Evolutionary conservation across 2,113 vertebrate species (phyloP).

Genomic region (Calcarius ornatus): DNA sequence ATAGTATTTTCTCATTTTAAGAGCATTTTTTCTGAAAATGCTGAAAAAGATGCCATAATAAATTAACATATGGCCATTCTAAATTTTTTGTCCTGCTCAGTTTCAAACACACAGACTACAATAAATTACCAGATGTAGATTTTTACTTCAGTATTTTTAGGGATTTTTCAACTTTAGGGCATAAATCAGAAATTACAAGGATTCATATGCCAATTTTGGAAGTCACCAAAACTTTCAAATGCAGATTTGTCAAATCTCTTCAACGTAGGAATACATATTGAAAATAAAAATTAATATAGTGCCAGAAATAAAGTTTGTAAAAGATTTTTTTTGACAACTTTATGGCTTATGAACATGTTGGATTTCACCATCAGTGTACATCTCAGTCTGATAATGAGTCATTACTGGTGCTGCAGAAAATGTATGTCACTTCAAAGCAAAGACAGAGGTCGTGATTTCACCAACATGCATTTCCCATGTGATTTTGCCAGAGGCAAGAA

Average conservation of each 20-base stretch:
- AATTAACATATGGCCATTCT: not conserved
- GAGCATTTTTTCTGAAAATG: not conserved
- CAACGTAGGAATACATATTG: not conserved
- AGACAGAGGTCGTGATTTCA: not conserved
- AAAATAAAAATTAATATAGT: not conserved
- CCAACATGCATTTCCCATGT: not conserved
- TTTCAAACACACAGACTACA: not conserved
- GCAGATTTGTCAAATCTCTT: not conserved
- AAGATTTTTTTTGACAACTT: not conserved
- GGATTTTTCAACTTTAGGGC: not conserved
- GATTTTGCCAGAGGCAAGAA: not conserved
- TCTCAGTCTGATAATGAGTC: not conserved
- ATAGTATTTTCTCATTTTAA: not conserved
- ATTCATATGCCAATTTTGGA: not conserved
- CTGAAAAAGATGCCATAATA: not conserved
- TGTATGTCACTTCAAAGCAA: not conserved
- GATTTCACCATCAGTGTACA: not conserved
- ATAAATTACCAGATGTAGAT: not conserved
- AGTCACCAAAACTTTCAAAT: not conserved
- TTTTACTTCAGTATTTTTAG: not conserved
- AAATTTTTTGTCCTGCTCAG: not conserved
- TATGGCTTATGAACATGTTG: not conserved
- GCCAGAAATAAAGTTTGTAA: not conserved
- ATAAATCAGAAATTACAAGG: not conserved
- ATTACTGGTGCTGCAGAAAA: not conserved